These are phyloP conservation scores for Arctopsyche grandis DNA, from an alignment of 1,140 invertebrate species.

Conservation along the genomic window DNA sequence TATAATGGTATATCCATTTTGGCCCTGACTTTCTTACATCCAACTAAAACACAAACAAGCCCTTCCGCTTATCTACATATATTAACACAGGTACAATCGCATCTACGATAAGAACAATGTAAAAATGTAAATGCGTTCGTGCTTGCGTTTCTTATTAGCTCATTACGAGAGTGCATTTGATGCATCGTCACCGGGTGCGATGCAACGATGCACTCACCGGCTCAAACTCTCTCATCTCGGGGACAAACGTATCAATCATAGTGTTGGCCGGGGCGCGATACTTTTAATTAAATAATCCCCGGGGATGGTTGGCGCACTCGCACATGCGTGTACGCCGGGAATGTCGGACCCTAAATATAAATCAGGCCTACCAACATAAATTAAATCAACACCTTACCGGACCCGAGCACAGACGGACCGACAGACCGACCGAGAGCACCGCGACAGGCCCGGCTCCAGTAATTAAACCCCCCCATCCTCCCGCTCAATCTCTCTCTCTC, in stretches of 20 bases:
- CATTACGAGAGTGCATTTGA: not conserved
- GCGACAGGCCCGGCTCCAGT: conserved; percentile 4
- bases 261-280: conserved; percentile 8
- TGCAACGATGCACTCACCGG: not conserved
- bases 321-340: conserved; percentile 30
- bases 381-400: conserved; percentile 48
- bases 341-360: conserved; percentile 46
- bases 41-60: too few species aligned
- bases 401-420: not conserved
- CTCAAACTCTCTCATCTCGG: not conserved
- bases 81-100: too few species aligned
- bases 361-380: conserved; percentile 43
- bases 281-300: conserved; percentile 46
- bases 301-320: not conserved
- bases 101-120: too few species aligned
- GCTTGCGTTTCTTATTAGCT: too few species aligned
- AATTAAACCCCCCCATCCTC: conserved; percentile 24
- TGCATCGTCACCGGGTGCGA: conserved; percentile 1
- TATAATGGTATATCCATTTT: too few species aligned
- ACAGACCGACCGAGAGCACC: not conserved
- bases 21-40: too few species aligned
- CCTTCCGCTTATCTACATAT: too few species aligned
- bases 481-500: not conserved
- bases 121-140: too few species aligned
- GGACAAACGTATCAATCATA: conserved; percentile 41